Percentiles rank a stretch among this genome's conserved stretches.
Evolutionary conservation across 1,140 invertebrate genomes (phyloP).

Genomic region (Apis dorsata): DNA sequence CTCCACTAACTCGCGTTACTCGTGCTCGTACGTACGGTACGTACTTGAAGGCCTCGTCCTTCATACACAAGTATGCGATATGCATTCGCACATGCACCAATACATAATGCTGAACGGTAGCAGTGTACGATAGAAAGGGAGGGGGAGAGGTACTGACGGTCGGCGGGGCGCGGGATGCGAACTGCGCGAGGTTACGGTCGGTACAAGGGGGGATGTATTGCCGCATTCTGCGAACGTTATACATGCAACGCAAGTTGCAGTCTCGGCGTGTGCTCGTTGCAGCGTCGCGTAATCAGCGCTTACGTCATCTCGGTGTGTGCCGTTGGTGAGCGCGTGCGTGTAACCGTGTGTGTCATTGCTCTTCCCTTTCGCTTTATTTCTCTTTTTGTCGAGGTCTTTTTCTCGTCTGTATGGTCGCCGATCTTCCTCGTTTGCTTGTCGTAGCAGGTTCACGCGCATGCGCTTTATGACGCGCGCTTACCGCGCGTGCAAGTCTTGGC

Average conservation of each 20-base stretch:
- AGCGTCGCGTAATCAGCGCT: slow-evolving; percentile 66
- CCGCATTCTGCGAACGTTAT: slow-evolving; percentile 64
- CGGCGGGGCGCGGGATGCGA: not conserved
- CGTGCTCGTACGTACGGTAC: slow-evolving; percentile 34
- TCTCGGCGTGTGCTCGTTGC: slow-evolving; percentile 40
- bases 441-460: not conserved
- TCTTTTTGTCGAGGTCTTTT: slow-evolving; percentile 2
- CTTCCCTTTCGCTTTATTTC: slow-evolving; percentile 23
- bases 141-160: not conserved
- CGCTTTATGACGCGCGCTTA: too few relatives aligned
- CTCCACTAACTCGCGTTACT: slow-evolving; percentile 5
- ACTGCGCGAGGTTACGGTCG: not conserved
- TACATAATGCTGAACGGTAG: not conserved
- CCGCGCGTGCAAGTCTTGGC: not conserved
- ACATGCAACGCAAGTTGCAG: slow-evolving; percentile 50
- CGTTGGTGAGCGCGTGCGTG: slow-evolving; percentile 36
- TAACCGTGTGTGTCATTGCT: slow-evolving; percentile 51
- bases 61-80: slow-evolving; percentile 39
- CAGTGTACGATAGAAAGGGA: not conserved
- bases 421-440: slow-evolving; percentile 21
- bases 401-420: not conserved
- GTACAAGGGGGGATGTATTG: slow-evolving; percentile 34
- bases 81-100: slow-evolving; percentile 27
- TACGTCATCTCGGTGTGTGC: slow-evolving; percentile 59
- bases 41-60: slow-evolving; percentile 68